Percentiles rank a stretch among this genome's conserved stretches.
These are phyloP conservation scores for Allacma fusca DNA, from an alignment of 2,888 invertebrate genomes.

Conservation along the genomic window DNA sequence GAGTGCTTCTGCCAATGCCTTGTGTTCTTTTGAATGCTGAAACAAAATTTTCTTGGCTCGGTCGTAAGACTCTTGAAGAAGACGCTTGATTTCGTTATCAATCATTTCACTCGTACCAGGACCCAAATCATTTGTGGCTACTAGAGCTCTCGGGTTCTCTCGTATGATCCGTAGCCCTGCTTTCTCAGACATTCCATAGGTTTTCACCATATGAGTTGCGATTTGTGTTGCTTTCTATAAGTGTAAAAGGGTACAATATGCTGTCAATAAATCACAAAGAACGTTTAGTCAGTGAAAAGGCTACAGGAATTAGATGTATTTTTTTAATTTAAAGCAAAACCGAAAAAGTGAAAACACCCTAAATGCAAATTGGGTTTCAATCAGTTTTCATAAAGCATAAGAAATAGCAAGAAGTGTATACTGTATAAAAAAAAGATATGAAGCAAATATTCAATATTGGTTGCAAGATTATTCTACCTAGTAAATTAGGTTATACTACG, in stretches of 20 bases:
- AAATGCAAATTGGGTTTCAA: too few species aligned
- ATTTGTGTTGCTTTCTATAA: slow-evolving; percentile 85
- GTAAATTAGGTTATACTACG: too few species aligned
- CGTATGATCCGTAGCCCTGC: slow-evolving; percentile 76
- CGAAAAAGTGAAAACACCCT: too few species aligned
- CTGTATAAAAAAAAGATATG: too few species aligned
- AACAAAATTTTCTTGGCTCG: slow-evolving; percentile 88
- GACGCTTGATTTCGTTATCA: slow-evolving; percentile 90
- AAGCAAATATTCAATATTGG: too few species aligned
- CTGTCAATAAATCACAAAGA: neutral
- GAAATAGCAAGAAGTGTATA: too few species aligned
- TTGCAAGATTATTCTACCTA: too few species aligned
- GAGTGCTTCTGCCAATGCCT: slow-evolving; percentile 91
- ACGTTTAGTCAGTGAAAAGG: too few species aligned
- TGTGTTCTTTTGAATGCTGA: slow-evolving; percentile 87
- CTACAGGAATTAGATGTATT: too few species aligned
- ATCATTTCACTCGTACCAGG: slow-evolving; percentile 82
- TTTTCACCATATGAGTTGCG: slow-evolving; percentile 94
- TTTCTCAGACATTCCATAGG: slow-evolving; percentile 98
- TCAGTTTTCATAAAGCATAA: too few species aligned
- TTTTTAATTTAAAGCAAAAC: too few species aligned
- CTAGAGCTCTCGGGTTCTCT: slow-evolving; percentile 66
- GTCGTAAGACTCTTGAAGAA: slow-evolving; percentile 90
- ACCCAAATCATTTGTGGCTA: slow-evolving; percentile 74
- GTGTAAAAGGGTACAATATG: neutral